Base-by-base conservation (phyloP, 1,140 invertebrate species). In the Pseudomyrmex cubaensis region DNA sequence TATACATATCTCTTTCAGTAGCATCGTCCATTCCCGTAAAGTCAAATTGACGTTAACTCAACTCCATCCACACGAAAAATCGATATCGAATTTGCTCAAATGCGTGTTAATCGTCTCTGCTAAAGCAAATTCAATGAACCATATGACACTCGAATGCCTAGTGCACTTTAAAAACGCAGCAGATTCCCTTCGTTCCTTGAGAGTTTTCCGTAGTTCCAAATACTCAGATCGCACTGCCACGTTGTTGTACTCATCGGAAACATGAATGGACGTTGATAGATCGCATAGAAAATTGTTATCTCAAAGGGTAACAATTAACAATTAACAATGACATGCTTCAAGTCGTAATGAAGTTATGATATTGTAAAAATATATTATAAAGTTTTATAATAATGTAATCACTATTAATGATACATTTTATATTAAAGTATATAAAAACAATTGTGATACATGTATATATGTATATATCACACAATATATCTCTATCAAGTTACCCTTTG, bases 251-350 rank as follows among this genome's bases (percentile, higher is more conserved):
- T 70, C 12, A 46, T 69, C 50, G 67, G 74, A 67, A 46, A 74
- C 9, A 77, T 63, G 73, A 62, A 75, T 67, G 25, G 63, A 77
- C 75, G 74, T 9, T 78, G 64, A 72, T 69, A 80, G 44, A 78
- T 70, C 10, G 35, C 64, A 57, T 54, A 67, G 25, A 78, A 2
- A 80, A 61, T 48, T n/a, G 13, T 46, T 25, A 70, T 78, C 64
- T 78, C 64, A 15, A 72, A 80, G 44, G 44, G 44, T 61, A 80
- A 35, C 5, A 7, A 25, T 25, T 25, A 25, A 80, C 66, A 7
- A 25, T 25, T 25, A 25, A 80, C 66, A 50, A 10, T 17, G 10
- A 69, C 52, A n/a, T 46, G 13, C 57, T n/a, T 48, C 20, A 8
- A 35, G 35, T 10, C 22, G 44, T 44, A 70, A 13, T 70, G 22